Evolutionary conservation across 2,888 invertebrate species (phyloP).

Genomic region (Lithophane ornitopus): DNA sequence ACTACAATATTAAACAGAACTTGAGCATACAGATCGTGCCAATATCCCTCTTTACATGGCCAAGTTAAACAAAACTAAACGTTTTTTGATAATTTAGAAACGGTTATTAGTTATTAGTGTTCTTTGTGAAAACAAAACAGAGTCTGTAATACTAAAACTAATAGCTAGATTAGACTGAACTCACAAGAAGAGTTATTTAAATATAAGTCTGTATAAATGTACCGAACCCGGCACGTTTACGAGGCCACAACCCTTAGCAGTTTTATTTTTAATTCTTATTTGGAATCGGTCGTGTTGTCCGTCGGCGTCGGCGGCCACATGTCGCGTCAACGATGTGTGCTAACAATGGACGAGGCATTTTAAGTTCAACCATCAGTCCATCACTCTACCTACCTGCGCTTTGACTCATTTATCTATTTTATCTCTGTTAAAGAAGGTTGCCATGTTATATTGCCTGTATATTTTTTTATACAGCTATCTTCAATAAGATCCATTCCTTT

Average conservation of each 20-base stretch:
- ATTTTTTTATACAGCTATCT: conserved; percentile 31
- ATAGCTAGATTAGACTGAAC: conserved; percentile 58
- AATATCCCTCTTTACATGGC: conserved; percentile 7
- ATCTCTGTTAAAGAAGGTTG: conserved; percentile 38
- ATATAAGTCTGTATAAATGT: conserved; percentile 57
- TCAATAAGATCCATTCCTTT: conserved; percentile 21
- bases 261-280: conserved; percentile 78
- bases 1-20: conserved; percentile 21
- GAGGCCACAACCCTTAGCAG: conserved; percentile 64
- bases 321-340: conserved; percentile 75
- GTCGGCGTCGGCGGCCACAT: conserved; percentile 80
- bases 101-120: conserved; percentile 29
- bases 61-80: conserved; percentile 23
- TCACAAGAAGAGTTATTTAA: conserved; percentile 64
- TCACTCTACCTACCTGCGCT: conserved; percentile 49
- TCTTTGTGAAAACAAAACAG: conserved; percentile 36
- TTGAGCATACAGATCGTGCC: conserved; percentile 7
- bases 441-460: conserved; percentile 21
- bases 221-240: conserved; percentile 61
- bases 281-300: conserved; percentile 81
- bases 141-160: conserved; percentile 36
- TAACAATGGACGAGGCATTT: conserved; percentile 77
- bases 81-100: conserved; percentile 22
- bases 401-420: conserved; percentile 52
- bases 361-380: conserved; percentile 53